These are phyloP conservation scores for Vanessa atalanta DNA, from an alignment of 1,140 invertebrate species.

Conservation along the genomic window DNA sequence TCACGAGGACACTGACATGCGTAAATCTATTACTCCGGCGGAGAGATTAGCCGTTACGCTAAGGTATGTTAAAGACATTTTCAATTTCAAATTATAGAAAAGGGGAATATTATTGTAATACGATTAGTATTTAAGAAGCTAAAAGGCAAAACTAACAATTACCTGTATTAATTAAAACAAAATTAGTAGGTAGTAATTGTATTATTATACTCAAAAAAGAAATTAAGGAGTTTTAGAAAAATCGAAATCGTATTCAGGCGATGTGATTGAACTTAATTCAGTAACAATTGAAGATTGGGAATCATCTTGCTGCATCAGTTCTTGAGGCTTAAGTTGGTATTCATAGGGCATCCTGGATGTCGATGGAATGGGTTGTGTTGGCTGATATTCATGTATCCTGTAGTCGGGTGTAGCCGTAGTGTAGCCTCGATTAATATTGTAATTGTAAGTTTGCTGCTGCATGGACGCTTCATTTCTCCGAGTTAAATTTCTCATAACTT, in stretches of 20 bases:
- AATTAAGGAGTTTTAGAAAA: slow-evolving; percentile 40
- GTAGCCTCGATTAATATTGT: slow-evolving; percentile 45
- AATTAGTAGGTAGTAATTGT: slow-evolving; percentile 39
- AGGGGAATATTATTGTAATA: too few species aligned
- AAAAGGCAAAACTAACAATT: too few species aligned
- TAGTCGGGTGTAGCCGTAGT: slow-evolving; percentile 45
- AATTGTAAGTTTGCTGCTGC: slow-evolving; percentile 46
- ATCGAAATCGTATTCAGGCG: slow-evolving; percentile 37
- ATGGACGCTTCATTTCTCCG: slow-evolving; percentile 45
- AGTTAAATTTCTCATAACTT: slow-evolving; percentile 48
- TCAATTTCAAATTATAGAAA: slow-evolving; percentile 36
- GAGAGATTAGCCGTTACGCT: slow-evolving; percentile 34
- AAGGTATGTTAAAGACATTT: too few species aligned
- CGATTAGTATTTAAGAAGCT: too few species aligned
- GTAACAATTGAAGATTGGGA: slow-evolving; percentile 40
- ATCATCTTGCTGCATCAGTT: slow-evolving; percentile 40
- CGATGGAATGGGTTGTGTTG: slow-evolving; percentile 43
- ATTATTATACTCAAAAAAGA: slow-evolving; percentile 30
- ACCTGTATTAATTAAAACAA: slow-evolving; percentile 41
- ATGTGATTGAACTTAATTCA: slow-evolving; percentile 39
- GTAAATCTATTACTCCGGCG: slow-evolving; percentile 39
- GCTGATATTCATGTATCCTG: slow-evolving; percentile 46
- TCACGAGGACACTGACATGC: slow-evolving; percentile 40
- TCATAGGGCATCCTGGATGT: slow-evolving; percentile 17
- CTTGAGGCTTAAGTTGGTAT: slow-evolving; percentile 23